These are phyloP conservation scores for Anagyrus pseudococci DNA, from an alignment of 2,888 invertebrate species.

Conservation along the genomic window DNA sequence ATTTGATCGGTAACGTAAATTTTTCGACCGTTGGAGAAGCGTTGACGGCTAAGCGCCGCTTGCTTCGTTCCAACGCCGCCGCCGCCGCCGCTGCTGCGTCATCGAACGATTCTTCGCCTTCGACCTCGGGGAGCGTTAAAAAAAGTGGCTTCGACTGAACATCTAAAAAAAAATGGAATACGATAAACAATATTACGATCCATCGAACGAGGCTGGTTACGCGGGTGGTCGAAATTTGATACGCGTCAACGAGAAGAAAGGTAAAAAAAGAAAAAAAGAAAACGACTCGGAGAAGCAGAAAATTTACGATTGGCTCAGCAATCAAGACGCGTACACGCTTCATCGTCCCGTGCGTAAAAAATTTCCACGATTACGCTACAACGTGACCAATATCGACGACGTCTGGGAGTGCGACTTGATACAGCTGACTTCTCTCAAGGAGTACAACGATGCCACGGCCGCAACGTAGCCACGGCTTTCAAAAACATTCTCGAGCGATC, in stretches of 20 bases:
- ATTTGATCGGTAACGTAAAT: not conserved
- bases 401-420: constrained; percentile 34
- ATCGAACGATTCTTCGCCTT: no score
- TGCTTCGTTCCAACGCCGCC: no score
- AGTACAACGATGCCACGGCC: constrained; percentile 20
- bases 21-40: no score
- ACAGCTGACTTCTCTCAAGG: constrained; percentile 26
- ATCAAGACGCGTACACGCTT: constrained; percentile 37
- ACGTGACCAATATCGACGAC: constrained; percentile 39
- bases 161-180: no score
- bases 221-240: constrained; percentile 8
- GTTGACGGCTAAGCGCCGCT: no score
- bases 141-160: no score
- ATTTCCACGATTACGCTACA: constrained; percentile 32
- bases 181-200: no score
- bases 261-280: not conserved
- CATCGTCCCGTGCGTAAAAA: constrained; percentile 29
- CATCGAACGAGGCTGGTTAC: constrained; percentile 14
- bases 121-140: no score
- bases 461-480: not conserved
- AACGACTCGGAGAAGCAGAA: not conserved
- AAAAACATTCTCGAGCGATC: not conserved
- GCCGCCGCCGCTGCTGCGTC: no score
- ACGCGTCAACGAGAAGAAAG: not conserved
- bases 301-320: constrained; percentile 30